Evolutionary conservation across 2,797 vertebrate genomes (phyloP), one percentile per base, ranked within the genome.

Genomic region (Cetoscarus ocellatus): DNA sequence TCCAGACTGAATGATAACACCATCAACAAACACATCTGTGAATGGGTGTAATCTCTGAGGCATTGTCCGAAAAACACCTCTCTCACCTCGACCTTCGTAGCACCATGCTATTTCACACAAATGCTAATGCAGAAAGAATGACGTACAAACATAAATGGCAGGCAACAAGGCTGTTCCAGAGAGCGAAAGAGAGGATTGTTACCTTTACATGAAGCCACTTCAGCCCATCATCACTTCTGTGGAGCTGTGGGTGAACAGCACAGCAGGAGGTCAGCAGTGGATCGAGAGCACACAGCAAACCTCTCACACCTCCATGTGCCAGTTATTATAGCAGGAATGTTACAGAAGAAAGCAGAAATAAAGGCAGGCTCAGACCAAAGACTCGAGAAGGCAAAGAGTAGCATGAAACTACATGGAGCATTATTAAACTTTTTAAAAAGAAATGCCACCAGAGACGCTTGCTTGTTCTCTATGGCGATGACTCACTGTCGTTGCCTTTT

Each of bases 161-260:
- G 27, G 55, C 3, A 4, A 15, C n/a, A 0, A n/a, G n/a, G 38
- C 2, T n/a, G 34, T 14, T 13, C n/a, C 35, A 36, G 18, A 3
- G 8, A 0, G 11, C 7, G 34, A 14, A 36, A 42, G 38, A 39
- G 38, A 14, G 0, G 18, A 12, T 15, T 35, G 38, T 14, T 14
- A 13, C 12, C 53, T 17, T 38, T 50, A 38, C 10, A 34, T 6
- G 1, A 10, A 17, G 18, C 44, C 27, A 4, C 40, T 12, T n/a
- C 38, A 42, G 18, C 36, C 47, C 54, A 58, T 58, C 44, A 49
- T 17, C 64, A 49, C 62, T 9, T 43, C 11, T 51, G 65, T 3
- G 7, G 27, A 11, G 47, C 47, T 35, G 54, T 18, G 18, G 55
- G 45, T 34, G 11, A 2, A 34, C 35, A 8, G 38, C 44, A 7